These are phyloP conservation scores for Leptopilina clavipes DNA, from an alignment of 1,140 invertebrate species.

Conservation along the genomic window DNA sequence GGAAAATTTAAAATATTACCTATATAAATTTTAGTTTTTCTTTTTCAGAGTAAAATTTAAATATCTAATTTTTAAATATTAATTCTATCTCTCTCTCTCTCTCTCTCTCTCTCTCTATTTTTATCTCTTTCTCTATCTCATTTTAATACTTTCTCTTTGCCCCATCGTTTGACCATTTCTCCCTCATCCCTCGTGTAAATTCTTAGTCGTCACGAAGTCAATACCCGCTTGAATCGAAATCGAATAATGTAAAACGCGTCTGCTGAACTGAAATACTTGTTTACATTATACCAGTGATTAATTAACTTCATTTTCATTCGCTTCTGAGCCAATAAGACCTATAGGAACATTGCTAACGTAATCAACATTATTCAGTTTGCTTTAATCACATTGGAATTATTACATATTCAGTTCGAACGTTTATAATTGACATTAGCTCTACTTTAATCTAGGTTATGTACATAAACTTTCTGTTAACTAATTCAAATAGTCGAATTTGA, in stretches of 20 bases:
- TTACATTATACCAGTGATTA: slow-evolving; percentile 1
- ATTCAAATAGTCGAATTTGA: no score
- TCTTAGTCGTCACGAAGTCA: not conserved
- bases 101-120: no score
- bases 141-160: not conserved
- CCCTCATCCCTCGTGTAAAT: not conserved
- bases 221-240: not conserved
- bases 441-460: no score
- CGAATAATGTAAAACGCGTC: not conserved
- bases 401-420: not conserved
- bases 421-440: not conserved
- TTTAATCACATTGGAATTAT: not conserved
- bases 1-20: no score
- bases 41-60: no score
- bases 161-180: not conserved
- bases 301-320: slow-evolving; percentile 6
- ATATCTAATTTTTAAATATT: no score
- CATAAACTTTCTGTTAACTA: no score
- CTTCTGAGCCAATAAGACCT: slow-evolving; percentile 5
- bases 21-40: no score
- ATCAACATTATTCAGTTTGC: slow-evolving; percentile 6
- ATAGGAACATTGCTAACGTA: not conserved
- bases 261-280: not conserved
- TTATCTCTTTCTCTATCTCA: not conserved
- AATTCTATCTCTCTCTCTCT: no score